These are phyloP conservation scores for Nannoperca australis DNA, from an alignment of 2,797 vertebrate species.

Conservation along the genomic window DNA sequence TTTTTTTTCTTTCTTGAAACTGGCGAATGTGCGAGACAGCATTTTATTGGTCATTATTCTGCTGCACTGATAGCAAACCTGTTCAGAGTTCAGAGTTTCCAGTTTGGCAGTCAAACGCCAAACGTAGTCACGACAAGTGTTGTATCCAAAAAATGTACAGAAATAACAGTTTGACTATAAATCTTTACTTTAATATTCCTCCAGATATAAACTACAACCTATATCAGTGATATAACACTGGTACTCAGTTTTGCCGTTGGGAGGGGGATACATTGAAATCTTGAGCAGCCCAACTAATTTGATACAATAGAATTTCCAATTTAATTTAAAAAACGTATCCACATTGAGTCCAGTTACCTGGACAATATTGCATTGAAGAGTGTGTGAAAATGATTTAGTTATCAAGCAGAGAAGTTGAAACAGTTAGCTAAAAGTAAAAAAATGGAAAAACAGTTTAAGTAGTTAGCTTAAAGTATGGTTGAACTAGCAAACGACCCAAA, in stretches of 20 bases:
- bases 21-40: slow-evolving; percentile 55
- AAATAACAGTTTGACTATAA: slow-evolving; percentile 20
- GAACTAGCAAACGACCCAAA: not conserved
- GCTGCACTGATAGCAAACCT: slow-evolving; percentile 55
- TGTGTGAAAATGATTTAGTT: not conserved
- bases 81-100: slow-evolving; percentile 36
- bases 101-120: slow-evolving; percentile 41
- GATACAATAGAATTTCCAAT: not conserved
- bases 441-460: not conserved
- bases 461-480: not conserved
- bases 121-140: slow-evolving; percentile 23
- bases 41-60: slow-evolving; percentile 55
- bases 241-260: not conserved
- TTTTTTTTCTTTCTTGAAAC: slow-evolving; percentile 46
- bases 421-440: too few relatives aligned
- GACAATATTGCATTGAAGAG: not conserved
- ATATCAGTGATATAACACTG: not conserved
- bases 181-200: slow-evolving; percentile 10
- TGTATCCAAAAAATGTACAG: slow-evolving; percentile 32
- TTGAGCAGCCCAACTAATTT: not conserved
- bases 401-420: too few relatives aligned
- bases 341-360: not conserved
- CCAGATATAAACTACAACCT: not conserved
- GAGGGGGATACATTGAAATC: not conserved
- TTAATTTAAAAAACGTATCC: not conserved